Evolutionary conservation across 2,113 vertebrate species (phyloP).

Genomic region (Melanerpes aurifrons): DNA sequence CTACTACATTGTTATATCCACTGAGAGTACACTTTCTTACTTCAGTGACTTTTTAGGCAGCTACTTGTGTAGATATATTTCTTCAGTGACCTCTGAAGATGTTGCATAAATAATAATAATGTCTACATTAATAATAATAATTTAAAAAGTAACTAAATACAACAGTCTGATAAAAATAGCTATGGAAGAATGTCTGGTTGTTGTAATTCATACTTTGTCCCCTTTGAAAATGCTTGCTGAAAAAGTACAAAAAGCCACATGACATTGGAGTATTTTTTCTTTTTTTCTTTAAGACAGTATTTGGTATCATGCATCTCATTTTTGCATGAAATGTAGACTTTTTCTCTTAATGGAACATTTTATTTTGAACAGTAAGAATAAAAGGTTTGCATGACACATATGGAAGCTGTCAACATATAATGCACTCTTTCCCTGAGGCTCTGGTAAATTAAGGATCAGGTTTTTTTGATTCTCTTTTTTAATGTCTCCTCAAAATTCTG

Average conservation of each 20-base stretch:
- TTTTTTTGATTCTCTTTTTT: constrained; percentile 34
- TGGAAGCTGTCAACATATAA: constrained; percentile 72
- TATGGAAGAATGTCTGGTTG: constrained; percentile 35
- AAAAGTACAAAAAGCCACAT: constrained; percentile 51
- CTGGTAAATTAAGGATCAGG: constrained; percentile 52
- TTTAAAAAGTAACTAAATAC: neutral
- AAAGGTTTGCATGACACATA: constrained; percentile 69
- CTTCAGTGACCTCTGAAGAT: neutral
- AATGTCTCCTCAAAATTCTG: constrained; percentile 21
- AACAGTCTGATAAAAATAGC: constrained; percentile 15
- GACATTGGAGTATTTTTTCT: constrained; percentile 45
- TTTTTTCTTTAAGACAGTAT: constrained; percentile 62
- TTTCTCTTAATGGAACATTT: constrained; percentile 53
- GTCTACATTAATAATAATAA: neutral
- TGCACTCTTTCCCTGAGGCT: constrained; percentile 43
- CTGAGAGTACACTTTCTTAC: neutral
- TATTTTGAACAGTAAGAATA: constrained; percentile 63
- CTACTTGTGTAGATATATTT: neutral
- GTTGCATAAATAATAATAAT: neutral
- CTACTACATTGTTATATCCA: neutral
- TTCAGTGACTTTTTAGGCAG: neutral
- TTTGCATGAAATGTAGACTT: constrained; percentile 54
- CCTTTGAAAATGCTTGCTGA: constrained; percentile 22
- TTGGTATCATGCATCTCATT: constrained; percentile 46
- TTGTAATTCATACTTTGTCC: neutral